Evolutionary conservation across 2,797 vertebrate genomes (phyloP), one percentile per base, ranked within the genome.

Genomic region (Sebastes glaucus): DNA sequence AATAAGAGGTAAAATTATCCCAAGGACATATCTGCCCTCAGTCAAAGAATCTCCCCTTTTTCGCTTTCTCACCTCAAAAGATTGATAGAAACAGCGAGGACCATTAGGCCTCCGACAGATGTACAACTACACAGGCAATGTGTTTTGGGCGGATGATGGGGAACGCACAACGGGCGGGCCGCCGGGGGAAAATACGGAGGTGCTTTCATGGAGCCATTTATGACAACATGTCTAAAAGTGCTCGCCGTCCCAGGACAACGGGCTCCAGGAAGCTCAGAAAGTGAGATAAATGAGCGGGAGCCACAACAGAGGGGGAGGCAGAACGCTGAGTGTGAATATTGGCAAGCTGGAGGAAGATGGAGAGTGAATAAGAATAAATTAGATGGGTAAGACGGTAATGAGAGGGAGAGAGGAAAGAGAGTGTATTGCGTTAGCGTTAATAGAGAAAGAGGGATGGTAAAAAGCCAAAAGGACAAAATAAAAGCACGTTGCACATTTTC

Each of bases 281-380:
- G 85, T 83, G 86, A 92, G 82, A 91, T 83, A 84, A 88, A 89
- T 75, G 89, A 93, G 84, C 27, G 9, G 79, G 81, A 87, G 86
- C 73, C 81, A 76, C 61, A 69, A 71, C 74, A 63, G 88, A 86
- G 82, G 13, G 62, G 55, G 32, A 60, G 61, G 81, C 62, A 22
- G 65, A 78, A 73, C 20, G 9, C 49, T 65, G 69, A 8, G 49
- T 27, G 65, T 70, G 85, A 88, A 86, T 63, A 68, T 74, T 83
- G 88, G 85, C 76, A 62, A 70, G 70, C 67, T 46, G 76, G 56
- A 18, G 70, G 32, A 74, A 71, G 81, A 82, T 60, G 49, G 59
- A 74, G 63, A 78, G 61, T 28, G 69, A 89, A 83, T 55, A 71
- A 61, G 71, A 87, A 86, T 82, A 84, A 82, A 89, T 71, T 38